Evolutionary conservation across 1,140 invertebrate species (phyloP).

Genomic region (Lucilia cuprina): DNA sequence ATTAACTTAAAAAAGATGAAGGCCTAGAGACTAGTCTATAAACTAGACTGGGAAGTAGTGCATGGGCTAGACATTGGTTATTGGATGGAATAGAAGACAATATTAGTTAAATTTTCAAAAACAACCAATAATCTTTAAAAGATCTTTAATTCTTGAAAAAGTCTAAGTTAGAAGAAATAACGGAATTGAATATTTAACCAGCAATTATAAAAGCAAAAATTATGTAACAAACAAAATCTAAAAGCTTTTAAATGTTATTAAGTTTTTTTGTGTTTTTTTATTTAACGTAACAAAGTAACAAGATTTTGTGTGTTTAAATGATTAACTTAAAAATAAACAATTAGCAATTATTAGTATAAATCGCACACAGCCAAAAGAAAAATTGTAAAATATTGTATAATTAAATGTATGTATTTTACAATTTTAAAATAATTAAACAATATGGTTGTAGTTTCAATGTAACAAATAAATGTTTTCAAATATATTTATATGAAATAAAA

Average conservation of each 20-base stretch:
- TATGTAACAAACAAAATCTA: background rate
- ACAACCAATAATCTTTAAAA: no score
- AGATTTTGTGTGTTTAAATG: background rate
- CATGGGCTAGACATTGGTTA: no score
- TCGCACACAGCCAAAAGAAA: background rate
- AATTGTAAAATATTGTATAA: background rate
- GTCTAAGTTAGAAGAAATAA: no score
- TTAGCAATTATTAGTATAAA: background rate
- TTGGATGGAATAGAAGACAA: no score
- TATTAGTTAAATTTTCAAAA: no score
- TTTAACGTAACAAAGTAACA: background rate
- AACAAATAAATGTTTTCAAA: conserved; percentile 6
- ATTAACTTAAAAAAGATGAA: no score
- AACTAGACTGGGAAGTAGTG: no score
- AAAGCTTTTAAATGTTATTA: background rate
- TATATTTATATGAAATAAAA: background rate
- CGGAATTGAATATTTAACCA: no score
- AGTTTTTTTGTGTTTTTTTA: background rate
- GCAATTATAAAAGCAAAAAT: no score
- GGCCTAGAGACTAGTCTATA: no score
- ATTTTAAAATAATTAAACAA: background rate
- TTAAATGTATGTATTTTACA: background rate
- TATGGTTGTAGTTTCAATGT: conserved; percentile 1
- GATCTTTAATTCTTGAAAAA: no score
- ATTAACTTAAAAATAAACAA: no score